Evolutionary conservation across 2,113 vertebrate species (phyloP), one percentile per base, ranked within the genome.

Genomic region (Pogonocichla stellata): DNA sequence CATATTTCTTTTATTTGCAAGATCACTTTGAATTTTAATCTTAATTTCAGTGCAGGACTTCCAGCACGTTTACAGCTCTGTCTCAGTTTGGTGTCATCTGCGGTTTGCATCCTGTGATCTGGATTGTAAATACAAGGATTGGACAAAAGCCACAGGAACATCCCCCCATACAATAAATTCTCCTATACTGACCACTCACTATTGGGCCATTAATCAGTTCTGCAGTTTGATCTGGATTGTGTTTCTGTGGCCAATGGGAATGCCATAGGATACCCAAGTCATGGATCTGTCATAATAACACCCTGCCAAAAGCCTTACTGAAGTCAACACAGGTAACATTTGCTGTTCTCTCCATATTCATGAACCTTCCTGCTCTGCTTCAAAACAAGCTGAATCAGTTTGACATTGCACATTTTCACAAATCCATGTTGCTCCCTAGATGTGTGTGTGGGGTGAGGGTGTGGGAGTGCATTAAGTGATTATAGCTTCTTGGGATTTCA

Each of bases 371-470:
- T 78, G 28, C n/a, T 53, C 47, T 81, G 45, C 53, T 45, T 70
- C 42, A 58, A 20, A 93, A 84, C 25, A 53, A 73, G 31, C 42
- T 58, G 72, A 82, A 58, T 71, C 17, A 36, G 14, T 74, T 66
- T 79, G 42, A 70, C 8, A 4, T 8, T 6, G 38, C 25, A 67
- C 28, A 47, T 80, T 91, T 88, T 56, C 72, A 78, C 23, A 94
- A 81, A 89, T 33, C 51, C 23, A 6, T 33, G n/a, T 17, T 45
- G 31, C 26, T 85, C 61, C 43, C 64, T 19, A 23, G 43, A 23
- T 18, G 33, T 4, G 54, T 10, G 50, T 3, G 43, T 0, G 53
- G 5, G 22, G 36, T 0, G 0, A 6, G 24, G 16, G 31, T 24
- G 78, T 72, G 65, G 72, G 33, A 12, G 28, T 42, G 31, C 10